These are phyloP conservation scores for Heliconius ismenius DNA, from an alignment of 2,888 invertebrate genomes.

Conservation along the genomic window DNA sequence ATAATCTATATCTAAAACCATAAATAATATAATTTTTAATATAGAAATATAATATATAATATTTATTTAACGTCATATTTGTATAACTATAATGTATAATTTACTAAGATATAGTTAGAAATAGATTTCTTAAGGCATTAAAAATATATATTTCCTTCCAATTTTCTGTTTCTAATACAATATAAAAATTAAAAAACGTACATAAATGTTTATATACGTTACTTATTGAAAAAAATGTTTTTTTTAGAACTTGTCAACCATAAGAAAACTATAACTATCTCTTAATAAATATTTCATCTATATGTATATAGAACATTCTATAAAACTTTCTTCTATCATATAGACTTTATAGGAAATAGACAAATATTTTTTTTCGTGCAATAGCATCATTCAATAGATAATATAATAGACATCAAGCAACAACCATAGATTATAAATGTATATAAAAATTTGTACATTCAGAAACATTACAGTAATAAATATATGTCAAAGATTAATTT, in stretches of 20 bases:
- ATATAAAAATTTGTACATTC: constrained; percentile 45
- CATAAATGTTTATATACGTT: neutral
- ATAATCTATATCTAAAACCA: constrained; percentile 5
- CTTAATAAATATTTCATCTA: constrained; percentile 1
- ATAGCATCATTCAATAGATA: constrained; percentile 33
- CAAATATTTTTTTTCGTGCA: constrained; percentile 31
- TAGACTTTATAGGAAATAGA: constrained; percentile 15
- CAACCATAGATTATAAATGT: constrained; percentile 42
- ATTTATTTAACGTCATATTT: neutral
- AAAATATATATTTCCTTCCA: neutral
- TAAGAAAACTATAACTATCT: neutral
- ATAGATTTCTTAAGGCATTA: neutral
- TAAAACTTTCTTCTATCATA: neutral
- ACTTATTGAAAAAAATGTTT: no score
- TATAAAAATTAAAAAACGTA: neutral
- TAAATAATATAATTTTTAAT: constrained; percentile 2
- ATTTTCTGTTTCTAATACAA: neutral
- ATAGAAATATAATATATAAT: constrained; percentile 16
- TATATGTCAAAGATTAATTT: constrained; percentile 27
- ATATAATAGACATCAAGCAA: constrained; percentile 43
- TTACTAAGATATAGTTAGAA: neutral
- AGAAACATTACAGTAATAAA: constrained; percentile 34
- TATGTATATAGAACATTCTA: constrained; percentile 8
- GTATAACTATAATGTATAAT: constrained; percentile 4
- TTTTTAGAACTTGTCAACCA: neutral